Base-by-base conservation (phyloP, 2,888 invertebrate species). In the Criorhina ranunculi region DNA sequence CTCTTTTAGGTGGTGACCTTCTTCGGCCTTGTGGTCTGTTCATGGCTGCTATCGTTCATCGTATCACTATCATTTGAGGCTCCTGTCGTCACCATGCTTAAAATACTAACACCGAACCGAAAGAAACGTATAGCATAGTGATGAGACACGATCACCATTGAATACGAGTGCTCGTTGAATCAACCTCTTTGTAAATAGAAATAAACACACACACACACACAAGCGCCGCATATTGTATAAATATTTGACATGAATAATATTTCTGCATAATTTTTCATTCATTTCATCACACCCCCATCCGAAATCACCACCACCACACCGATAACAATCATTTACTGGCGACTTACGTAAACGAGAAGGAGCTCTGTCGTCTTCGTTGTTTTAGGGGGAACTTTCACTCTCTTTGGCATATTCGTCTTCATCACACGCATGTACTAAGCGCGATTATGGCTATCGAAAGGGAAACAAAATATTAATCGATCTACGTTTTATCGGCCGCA, bases 21-120 rank as follows among this genome's bases (percentile, higher is more conserved):
- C 93, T 93, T 96, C 89, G 97, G 97, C 5, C 95, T 96, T 90
- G 94, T 96, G n/a, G 94, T 96, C 78, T 94, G 95, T 82, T 96
- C 97, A 0, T 97, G 96, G 90, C 92, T 94, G 78, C 91, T 97
- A 29, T 95, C 96, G 9, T 96, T 97, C 90, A 91, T 96, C 57
- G 94, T 97, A 72, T 97, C 97, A 1, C 92, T 97, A 77, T 94
- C 96, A 0, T 97, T 96, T 91, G 97, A 97, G 91, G 96, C 97
- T 55, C 97, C 97, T 53, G 94, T 96, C 64, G 96, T 97, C 87
- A 95, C 96, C 79, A 95, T 97, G 95, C 93, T 97, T 51, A 96
- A 96, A 92, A 95, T 95, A 85, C 88, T 94, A 46, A 92, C 94
- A 7, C 94, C 94, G 62, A 93, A 94, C 89, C 90, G 92, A 89